A percentile compares a stretch with the other conserved stretches of the same genome.
These are phyloP conservation scores for Peromyscus polionotus DNA, from an alignment of 2,113 vertebrate genomes.

Conservation along the genomic window DNA sequence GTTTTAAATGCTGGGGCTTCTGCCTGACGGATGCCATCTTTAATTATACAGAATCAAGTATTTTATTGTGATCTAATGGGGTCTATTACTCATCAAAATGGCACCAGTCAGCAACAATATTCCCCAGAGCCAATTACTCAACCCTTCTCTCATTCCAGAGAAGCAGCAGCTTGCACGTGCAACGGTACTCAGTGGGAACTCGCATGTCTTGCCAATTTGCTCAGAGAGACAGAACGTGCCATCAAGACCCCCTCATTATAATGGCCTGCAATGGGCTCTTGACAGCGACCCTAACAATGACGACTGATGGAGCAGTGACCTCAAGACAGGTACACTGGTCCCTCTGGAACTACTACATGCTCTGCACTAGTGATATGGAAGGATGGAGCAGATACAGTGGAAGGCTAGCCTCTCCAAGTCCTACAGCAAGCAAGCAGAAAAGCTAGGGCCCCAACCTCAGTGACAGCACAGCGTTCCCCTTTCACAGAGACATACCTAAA, in stretches of 20 bases:
- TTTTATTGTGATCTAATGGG: conserved; percentile 76
- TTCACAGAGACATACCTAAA: not conserved
- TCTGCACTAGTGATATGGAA: not conserved
- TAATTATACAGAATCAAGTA: conserved; percentile 77
- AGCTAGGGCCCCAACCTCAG: not conserved
- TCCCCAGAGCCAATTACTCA: conserved; percentile 70
- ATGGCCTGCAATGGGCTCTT: not conserved
- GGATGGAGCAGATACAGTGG: not conserved
- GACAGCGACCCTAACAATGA: not conserved
- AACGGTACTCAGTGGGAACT: not conserved
- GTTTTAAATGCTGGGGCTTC: conserved; percentile 70
- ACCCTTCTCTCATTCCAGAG: conserved; percentile 6
- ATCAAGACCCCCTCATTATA: not conserved
- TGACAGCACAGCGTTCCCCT: not conserved
- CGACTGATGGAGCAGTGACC: not conserved
- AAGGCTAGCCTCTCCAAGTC: not conserved
- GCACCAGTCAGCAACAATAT: conserved; percentile 70
- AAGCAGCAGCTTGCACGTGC: conserved; percentile 17
- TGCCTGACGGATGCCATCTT: conserved; percentile 74
- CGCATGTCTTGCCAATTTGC: not conserved
- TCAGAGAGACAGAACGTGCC: conserved; percentile 1
- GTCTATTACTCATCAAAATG: conserved; percentile 75
- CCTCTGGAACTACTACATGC: not conserved
- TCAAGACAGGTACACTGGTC: not conserved
- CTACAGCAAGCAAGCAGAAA: not conserved